These are phyloP conservation scores for Neotragus moschatus DNA, from an alignment of 2,113 vertebrate genomes.

Conservation along the genomic window DNA sequence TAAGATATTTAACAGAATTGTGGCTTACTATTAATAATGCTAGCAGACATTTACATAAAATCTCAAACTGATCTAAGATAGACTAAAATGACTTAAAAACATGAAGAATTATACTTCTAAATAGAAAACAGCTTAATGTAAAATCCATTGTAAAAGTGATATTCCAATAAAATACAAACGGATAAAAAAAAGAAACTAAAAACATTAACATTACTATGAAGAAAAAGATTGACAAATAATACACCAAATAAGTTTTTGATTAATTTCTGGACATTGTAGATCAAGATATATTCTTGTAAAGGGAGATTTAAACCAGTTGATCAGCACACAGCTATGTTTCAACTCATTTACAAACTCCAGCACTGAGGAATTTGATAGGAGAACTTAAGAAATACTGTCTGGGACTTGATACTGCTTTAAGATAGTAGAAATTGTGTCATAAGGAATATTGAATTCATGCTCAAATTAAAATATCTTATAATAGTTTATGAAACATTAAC, in stretches of 20 bases:
- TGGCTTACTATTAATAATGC: neutral
- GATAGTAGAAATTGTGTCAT: neutral
- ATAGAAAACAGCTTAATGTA: neutral
- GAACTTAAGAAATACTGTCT: neutral
- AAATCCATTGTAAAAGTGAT: neutral
- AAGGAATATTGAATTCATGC: neutral
- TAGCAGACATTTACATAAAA: neutral
- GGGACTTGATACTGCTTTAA: neutral
- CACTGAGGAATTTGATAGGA: neutral
- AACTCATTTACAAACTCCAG: neutral
- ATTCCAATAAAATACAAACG: neutral
- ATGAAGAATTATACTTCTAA: neutral
- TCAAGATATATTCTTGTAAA: neutral
- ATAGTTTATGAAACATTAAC: neutral
- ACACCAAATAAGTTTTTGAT: neutral
- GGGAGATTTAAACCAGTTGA: neutral
- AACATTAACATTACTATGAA: neutral
- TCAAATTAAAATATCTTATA: neutral
- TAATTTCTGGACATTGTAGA: neutral
- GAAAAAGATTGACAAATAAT: neutral
- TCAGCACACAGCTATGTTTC: neutral
- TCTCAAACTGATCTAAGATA: neutral
- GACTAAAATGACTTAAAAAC: neutral
- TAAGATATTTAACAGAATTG: neutral
- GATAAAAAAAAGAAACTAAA: neutral